Conservation (phyloP, 2,888 invertebrate species). For the Hipparchia sbordonii region DNA sequence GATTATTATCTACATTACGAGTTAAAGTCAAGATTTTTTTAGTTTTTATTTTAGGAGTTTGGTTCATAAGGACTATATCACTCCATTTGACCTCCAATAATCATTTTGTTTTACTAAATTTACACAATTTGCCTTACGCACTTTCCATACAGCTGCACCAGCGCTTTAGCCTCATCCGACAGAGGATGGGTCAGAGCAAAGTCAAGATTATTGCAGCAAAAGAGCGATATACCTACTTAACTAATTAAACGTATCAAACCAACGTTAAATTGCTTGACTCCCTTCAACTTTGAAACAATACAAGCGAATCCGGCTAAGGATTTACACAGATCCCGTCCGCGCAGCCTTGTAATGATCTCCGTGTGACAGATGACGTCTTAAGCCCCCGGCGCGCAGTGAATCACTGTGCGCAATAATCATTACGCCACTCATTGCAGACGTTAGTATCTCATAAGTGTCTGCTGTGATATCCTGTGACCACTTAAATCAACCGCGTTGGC, state of each 20-base stretch:
- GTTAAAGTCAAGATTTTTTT: too few species aligned
- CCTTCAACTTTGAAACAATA: constrained; percentile 8
- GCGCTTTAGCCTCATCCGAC: too few species aligned
- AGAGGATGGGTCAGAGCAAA: too few species aligned
- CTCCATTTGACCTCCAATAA: too few species aligned
- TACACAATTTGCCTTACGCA: too few species aligned
- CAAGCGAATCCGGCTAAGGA: constrained; percentile 9
- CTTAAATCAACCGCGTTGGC: constrained; percentile 49
- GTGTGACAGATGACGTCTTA: constrained; percentile 24
- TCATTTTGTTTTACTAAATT: too few species aligned
- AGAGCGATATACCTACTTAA: background rate
- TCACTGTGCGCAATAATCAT: constrained; percentile 25
- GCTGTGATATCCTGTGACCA: constrained; percentile 46
- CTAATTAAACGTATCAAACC: background rate
- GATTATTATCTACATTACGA: too few species aligned
- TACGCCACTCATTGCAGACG: constrained; percentile 25
- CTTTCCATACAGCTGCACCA: too few species aligned
- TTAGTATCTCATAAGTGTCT: constrained; percentile 47
- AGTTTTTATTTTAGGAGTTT: too few species aligned
- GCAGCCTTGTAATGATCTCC: constrained; percentile 12
- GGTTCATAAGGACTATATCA: too few species aligned
- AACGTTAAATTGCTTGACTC: background rate
- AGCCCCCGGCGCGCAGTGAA: constrained; percentile 11
- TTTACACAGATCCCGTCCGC: background rate
- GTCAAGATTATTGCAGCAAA: too few species aligned